These are phyloP conservation scores for Lepidurus apus DNA, from an alignment of 1,140 invertebrate genomes.

Conservation along the genomic window DNA sequence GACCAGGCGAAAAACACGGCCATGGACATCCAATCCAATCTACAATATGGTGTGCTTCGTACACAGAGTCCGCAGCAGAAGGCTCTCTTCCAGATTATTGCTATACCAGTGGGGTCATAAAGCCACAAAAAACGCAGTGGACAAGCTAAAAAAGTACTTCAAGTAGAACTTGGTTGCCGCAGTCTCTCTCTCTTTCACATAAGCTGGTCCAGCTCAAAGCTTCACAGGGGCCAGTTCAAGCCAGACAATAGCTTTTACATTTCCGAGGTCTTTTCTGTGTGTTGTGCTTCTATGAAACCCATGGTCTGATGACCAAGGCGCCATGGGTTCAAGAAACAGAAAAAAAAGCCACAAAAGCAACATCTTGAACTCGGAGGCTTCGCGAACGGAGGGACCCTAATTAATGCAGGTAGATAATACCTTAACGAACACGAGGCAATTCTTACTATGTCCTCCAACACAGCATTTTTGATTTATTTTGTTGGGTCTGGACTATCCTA, in stretches of 20 bases:
- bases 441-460: neutral
- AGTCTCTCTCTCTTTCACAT: neutral
- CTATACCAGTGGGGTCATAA: neutral
- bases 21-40: neutral
- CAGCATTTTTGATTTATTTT: no score
- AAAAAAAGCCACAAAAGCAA: neutral
- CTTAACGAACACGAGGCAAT: neutral
- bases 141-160: neutral
- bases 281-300: neutral
- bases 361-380: neutral
- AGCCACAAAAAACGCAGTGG: neutral
- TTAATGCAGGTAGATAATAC: neutral
- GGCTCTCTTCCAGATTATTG: neutral
- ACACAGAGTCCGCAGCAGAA: neutral
- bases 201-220: no score
- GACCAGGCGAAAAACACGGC: neutral
- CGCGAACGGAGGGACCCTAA: neutral
- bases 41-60: neutral
- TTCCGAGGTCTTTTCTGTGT: neutral
- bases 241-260: neutral
- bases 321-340: neutral
- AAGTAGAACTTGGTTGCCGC: neutral
- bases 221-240: neutral
- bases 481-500: no score
- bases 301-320: constrained; percentile 20